These are phyloP conservation scores for Micronycteris hirsuta DNA, from an alignment of 2,113 vertebrate species.

Conservation along the genomic window DNA sequence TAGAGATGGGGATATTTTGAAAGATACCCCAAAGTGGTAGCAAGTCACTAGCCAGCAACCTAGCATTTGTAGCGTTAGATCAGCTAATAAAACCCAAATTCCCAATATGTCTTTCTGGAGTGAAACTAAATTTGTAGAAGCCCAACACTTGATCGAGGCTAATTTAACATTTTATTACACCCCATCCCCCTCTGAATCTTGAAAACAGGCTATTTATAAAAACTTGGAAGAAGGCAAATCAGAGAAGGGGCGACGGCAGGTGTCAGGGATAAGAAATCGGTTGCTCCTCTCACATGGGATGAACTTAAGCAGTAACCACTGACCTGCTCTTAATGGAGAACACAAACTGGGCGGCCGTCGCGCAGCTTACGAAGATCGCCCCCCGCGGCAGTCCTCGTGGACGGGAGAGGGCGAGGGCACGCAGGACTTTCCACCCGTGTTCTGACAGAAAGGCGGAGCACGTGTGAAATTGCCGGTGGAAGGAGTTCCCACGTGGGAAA, in stretches of 20 bases:
- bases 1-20: not conserved
- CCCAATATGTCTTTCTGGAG: not conserved
- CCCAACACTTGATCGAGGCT: not conserved
- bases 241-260: not conserved
- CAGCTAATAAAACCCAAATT: not conserved
- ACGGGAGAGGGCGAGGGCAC: constrained; percentile 65
- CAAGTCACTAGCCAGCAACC: not conserved
- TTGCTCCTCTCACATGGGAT: constrained; percentile 55
- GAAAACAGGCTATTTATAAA: not conserved
- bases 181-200: not conserved
- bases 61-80: not conserved
- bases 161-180: not conserved
- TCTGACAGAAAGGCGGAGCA: constrained; percentile 38
- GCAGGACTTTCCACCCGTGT: constrained; percentile 46
- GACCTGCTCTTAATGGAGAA: constrained; percentile 62
- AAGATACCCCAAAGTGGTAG: not conserved
- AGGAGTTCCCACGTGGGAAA: not conserved
- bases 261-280: constrained; percentile 60
- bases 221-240: not conserved
- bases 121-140: not conserved
- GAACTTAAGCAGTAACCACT: constrained; percentile 79
- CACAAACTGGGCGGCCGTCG: constrained; percentile 73
- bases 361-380: constrained; percentile 65
- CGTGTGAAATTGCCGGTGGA: not conserved
- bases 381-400: constrained; percentile 65